Evolutionary conservation across 2,888 invertebrate species (phyloP).

Genomic region (Agrochola macilenta): DNA sequence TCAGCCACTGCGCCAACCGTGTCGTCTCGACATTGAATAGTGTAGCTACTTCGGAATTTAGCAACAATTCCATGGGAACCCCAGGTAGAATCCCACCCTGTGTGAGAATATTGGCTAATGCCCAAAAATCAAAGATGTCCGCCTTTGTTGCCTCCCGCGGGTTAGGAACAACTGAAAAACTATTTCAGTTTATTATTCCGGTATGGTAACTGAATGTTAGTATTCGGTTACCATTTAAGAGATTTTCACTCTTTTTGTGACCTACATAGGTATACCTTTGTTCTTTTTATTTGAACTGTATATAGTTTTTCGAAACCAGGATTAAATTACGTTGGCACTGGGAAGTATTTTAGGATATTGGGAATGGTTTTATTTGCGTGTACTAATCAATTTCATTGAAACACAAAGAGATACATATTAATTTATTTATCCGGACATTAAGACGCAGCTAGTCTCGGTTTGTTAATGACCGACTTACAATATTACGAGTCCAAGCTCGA

Average conservation of each 20-base stretch:
- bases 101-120: not conserved
- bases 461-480: not conserved
- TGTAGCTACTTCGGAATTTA: not conserved
- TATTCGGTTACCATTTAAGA: not conserved
- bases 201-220: not conserved
- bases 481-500: not conserved
- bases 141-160: not conserved
- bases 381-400: not conserved
- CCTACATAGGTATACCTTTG: not conserved
- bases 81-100: not conserved
- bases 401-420: not conserved
- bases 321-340: not conserved
- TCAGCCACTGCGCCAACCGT: too few relatives aligned
- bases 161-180: conserved; percentile 1
- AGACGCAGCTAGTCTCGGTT: not conserved
- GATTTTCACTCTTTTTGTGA: conserved; percentile 14
- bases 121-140: not conserved
- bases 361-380: not conserved
- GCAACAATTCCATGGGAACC: not conserved
- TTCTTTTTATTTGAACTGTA: not conserved
- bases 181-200: conserved; percentile 12
- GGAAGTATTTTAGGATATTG: not conserved
- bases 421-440: not conserved
- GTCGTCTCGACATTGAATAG: not conserved
- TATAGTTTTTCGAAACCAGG: not conserved